Evolutionary conservation across 2,797 vertebrate species (phyloP).

Genomic region (Trichosurus vulpecula): DNA sequence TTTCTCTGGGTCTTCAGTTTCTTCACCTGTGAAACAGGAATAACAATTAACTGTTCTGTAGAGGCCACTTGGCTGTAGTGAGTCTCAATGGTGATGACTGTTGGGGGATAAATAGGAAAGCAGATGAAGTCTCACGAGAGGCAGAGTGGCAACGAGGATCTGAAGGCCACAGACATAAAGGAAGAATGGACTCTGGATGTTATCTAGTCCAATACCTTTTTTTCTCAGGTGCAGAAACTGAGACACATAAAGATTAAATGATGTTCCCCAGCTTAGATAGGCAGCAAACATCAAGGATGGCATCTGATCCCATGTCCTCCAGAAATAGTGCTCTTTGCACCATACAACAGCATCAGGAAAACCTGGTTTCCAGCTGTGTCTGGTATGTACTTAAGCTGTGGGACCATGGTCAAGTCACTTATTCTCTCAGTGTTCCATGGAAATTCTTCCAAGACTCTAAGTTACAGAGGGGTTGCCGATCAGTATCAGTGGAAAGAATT

Average conservation of each 20-base stretch:
- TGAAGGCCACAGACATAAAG: background rate
- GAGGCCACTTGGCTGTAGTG: background rate
- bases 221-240: background rate
- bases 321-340: background rate
- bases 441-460: background rate
- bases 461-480: background rate
- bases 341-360: background rate
- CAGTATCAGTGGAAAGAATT: background rate
- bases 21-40: too few species aligned
- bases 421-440: background rate
- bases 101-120: too few species aligned
- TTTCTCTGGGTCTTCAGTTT: too few species aligned
- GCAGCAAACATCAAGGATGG: background rate
- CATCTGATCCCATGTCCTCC: background rate
- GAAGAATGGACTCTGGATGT: background rate
- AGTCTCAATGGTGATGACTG: background rate
- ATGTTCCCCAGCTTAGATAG: background rate
- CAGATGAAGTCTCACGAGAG: too few species aligned
- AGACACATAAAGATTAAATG: conserved; percentile 2
- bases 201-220: background rate
- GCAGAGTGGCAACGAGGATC: background rate
- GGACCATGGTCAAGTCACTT: background rate
- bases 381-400: background rate
- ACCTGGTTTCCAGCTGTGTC: background rate
- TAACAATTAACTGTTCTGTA: too few species aligned